Percentiles rank a stretch among this genome's conserved stretches.
phyloP scores from a whole-genome alignment of 2,113 vertebrate species.

The Syngnathus floridae region DNA sequence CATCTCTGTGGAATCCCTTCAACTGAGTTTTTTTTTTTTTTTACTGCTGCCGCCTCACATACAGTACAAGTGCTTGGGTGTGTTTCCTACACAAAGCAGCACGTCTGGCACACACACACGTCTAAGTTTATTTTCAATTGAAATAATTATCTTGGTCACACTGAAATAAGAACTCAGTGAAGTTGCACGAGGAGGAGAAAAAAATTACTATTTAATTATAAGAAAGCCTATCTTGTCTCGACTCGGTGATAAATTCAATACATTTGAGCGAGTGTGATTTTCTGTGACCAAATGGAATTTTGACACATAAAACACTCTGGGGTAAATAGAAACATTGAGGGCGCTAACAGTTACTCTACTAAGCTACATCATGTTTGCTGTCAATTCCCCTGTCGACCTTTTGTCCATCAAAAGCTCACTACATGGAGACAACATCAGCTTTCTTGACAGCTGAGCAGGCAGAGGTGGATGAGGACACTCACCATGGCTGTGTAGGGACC shows the following conservation, averaged over 20 bases:
- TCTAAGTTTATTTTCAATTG: slow-evolving; percentile 54
- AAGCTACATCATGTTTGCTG: background rate
- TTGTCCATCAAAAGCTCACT: slow-evolving; percentile 6
- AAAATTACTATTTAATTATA: slow-evolving; percentile 42
- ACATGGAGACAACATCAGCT: background rate
- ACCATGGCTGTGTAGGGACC: slow-evolving; percentile 77
- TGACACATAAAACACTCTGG: slow-evolving; percentile 22
- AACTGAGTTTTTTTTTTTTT: slow-evolving; percentile 27
- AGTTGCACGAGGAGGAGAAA: slow-evolving; percentile 24
- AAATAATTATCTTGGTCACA: slow-evolving; percentile 54
- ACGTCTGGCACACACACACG: slow-evolving; percentile 11
- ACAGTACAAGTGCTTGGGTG: background rate
- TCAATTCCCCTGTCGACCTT: slow-evolving; percentile 4
- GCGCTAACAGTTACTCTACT: background rate
- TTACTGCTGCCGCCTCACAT: slow-evolving; percentile 16
- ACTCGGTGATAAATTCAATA: slow-evolving; percentile 31
- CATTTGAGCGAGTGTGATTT: slow-evolving; percentile 38
- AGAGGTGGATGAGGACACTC: slow-evolving; percentile 30
- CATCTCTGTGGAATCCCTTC: slow-evolving; percentile 38
- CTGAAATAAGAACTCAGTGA: slow-evolving; percentile 31
- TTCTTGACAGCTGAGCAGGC: slow-evolving; percentile 12
- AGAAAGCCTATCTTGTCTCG: slow-evolving; percentile 22
- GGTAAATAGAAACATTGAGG: background rate
- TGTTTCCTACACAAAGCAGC: background rate
- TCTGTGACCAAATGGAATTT: slow-evolving; percentile 23